Base-by-base conservation (phyloP, 2,113 vertebrate species). In the Pelobates fuscus region DNA sequence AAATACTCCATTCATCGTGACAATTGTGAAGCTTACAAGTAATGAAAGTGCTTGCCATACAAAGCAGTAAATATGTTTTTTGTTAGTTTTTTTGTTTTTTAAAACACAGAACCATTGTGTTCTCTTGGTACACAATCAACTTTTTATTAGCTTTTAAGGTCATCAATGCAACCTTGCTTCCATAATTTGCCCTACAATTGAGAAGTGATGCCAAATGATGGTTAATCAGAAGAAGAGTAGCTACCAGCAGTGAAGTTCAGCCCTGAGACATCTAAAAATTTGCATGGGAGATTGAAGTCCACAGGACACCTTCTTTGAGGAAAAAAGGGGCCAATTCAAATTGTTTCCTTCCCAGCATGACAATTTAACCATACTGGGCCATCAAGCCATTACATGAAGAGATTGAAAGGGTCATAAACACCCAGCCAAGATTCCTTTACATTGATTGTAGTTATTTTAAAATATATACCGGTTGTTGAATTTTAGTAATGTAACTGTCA, bases 211-310 rank as follows among this genome's bases (percentile, higher is more conserved):
- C 82, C 83, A 72, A 71, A 74, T 81, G 83, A 84, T 69, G 78
- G 78, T 78, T 85, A 82, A 85, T 86, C 85, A 81, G 79, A 80
- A 78, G 81, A 61, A 85, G 82, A 83, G 80, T 69, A 81, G 82
- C 77, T 78, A 82, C 80, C 84, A 83, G 68, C 81, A 70, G 83
- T 78, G 83, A 58, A 71, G 76, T n/a, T 79, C 76, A 78, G 80
- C 32, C 67, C 61, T 61, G 81, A 77, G 78, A 79, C 78, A 80
- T 79, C 46, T 27, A 70, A 57, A 72, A 24, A 88, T 85, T 86
- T 88, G 80, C 82, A 85, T 87, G 80, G 83, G 83, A 82, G 86
- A 86, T 81, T 81, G 64, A 64, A 60, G 70, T 18, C 78, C 3
- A 83, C 80, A 84, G 82, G 84, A 84, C 79, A 82, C 76, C 62